phyloP scores from a whole-genome alignment of 2,888 invertebrate species.

The Neoscelio sp. region DNA sequence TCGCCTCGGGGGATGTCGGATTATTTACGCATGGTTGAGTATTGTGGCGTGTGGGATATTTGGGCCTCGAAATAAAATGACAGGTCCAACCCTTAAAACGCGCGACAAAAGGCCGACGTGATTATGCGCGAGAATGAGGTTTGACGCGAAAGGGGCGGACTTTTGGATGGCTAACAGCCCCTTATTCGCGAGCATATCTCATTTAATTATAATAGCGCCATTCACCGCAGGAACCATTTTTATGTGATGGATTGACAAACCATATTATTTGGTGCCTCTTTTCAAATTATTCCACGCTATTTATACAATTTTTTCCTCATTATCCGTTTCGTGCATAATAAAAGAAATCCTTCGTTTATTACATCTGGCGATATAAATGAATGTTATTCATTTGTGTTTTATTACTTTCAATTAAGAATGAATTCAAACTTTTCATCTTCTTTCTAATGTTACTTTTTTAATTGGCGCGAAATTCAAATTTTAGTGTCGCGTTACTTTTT shows the following conservation, averaged over 20 bases:
- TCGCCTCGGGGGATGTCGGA: too few relatives aligned
- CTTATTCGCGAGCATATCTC: slow-evolving; percentile 60
- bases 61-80: slow-evolving; percentile 15
- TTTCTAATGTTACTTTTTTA: too few relatives aligned
- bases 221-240: slow-evolving; percentile 59
- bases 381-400: too few relatives aligned
- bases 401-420: too few relatives aligned
- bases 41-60: too few relatives aligned
- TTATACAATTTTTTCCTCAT: too few relatives aligned
- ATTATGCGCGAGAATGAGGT: slow-evolving; percentile 63
- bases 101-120: slow-evolving; percentile 56
- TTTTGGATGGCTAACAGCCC: slow-evolving; percentile 61
- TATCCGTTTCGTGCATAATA: too few relatives aligned
- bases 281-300: slow-evolving; percentile 1
- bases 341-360: too few relatives aligned
- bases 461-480: neutral
- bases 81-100: slow-evolving; percentile 38
- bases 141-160: slow-evolving; percentile 63
- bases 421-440: too few relatives aligned
- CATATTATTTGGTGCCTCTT: slow-evolving; percentile 40
- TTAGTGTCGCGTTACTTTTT: too few relatives aligned
- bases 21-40: too few relatives aligned
- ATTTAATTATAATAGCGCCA: slow-evolving; percentile 70
- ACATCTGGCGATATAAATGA: too few relatives aligned
- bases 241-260: slow-evolving; percentile 52